Evolutionary conservation across 2,797 vertebrate genomes (phyloP).

Genomic region (Vultur gryphus): DNA sequence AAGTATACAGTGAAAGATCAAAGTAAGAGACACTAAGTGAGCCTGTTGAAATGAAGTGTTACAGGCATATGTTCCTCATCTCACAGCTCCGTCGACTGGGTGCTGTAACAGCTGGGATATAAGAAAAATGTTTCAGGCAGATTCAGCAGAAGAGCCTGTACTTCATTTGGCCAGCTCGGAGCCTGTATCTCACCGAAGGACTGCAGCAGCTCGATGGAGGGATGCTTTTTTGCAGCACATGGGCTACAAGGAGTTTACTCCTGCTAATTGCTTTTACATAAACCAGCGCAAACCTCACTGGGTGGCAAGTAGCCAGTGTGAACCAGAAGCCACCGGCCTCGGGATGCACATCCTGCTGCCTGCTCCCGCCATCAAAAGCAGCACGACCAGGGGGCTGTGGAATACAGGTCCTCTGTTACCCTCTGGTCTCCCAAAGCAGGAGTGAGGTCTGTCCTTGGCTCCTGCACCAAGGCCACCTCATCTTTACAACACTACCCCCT

Average conservation of each 20-base stretch:
- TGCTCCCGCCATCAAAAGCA: background rate
- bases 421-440: accelerated
- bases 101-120: constrained; percentile 49
- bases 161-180: constrained; percentile 27
- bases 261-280: background rate
- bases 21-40: constrained; percentile 57
- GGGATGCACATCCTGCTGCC: accelerated
- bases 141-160: constrained; percentile 37
- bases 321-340: background rate
- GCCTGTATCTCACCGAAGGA: constrained; percentile 1
- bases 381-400: accelerated
- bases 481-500: background rate
- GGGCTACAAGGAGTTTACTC: background rate
- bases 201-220: background rate
- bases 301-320: background rate
- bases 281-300: background rate
- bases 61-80: constrained; percentile 66
- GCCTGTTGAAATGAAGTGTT: constrained; percentile 68
- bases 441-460: background rate
- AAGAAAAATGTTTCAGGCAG: constrained; percentile 36
- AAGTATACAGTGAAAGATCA: constrained; percentile 64
- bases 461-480: accelerated
- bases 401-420: background rate
- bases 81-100: constrained; percentile 46
- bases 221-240: background rate